Evolutionary conservation across 2,797 vertebrate genomes (phyloP).

Genomic region (Perodicticus potto): DNA sequence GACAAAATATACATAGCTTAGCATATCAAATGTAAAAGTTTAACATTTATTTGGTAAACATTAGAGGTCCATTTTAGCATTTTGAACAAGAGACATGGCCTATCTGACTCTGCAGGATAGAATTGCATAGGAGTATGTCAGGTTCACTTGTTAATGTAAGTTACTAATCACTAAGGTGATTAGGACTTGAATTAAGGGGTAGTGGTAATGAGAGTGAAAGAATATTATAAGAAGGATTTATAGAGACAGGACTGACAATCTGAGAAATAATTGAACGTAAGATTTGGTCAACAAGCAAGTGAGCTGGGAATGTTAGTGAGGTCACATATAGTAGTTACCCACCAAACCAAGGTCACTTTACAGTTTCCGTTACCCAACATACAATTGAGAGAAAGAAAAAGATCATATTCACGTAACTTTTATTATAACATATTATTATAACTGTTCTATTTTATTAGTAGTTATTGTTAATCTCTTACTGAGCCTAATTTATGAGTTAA

Average conservation of each 20-base stretch:
- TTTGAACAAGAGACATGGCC: neutral
- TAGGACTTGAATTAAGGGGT: neutral
- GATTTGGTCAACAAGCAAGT: neutral
- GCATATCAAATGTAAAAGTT: conserved; percentile 19
- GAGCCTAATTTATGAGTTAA: neutral
- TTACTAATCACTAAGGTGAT: neutral
- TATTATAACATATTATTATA: neutral
- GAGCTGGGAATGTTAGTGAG: conserved; percentile 4
- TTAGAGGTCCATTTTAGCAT: neutral
- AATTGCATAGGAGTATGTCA: neutral
- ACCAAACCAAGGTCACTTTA: neutral
- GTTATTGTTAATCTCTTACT: neutral
- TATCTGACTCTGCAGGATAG: neutral
- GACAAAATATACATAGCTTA: neutral
- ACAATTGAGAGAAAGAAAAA: neutral
- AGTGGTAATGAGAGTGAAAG: neutral
- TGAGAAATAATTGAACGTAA: neutral
- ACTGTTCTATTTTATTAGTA: neutral
- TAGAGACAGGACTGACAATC: neutral
- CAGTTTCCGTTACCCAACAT: neutral
- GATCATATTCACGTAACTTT: neutral
- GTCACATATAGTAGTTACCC: neutral
- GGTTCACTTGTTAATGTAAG: neutral
- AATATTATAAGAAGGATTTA: neutral
- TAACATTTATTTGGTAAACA: conserved; percentile 27